phyloP scores from a whole-genome alignment of 2,888 invertebrate species.

The Ethmia dodecea region DNA sequence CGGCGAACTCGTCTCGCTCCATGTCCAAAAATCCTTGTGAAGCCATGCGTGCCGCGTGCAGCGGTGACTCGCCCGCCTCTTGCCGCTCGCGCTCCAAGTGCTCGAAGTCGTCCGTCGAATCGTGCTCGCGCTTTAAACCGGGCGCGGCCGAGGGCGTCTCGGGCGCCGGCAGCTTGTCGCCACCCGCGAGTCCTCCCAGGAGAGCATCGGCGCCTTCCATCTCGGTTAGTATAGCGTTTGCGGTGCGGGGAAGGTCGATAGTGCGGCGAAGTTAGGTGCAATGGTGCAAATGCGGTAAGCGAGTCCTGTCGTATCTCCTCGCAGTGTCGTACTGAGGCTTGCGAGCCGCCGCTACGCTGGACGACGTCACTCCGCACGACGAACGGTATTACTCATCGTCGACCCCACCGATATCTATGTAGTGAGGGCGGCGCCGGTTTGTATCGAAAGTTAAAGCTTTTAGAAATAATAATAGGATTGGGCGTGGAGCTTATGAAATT shows the following conservation, averaged over 20 bases:
- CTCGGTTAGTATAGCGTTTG: constrained; percentile 14
- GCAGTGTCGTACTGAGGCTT: constrained; percentile 56
- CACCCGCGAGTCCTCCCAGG: constrained; percentile 52
- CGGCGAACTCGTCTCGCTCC: constrained; percentile 47
- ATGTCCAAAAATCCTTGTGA: constrained; percentile 67
- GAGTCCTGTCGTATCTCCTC: constrained; percentile 59
- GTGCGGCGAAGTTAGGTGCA: constrained; percentile 37
- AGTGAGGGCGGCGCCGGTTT: constrained; percentile 32
- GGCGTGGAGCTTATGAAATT: too few relatives aligned
- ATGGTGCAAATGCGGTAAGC: constrained; percentile 50
- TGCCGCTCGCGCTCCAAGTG: constrained; percentile 79
- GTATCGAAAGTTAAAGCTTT: not conserved
- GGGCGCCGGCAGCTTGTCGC: constrained; percentile 36
- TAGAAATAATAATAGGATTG: too few relatives aligned
- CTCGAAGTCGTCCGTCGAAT: constrained; percentile 86
- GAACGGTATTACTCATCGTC: constrained; percentile 71
- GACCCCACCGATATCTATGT: constrained; percentile 29
- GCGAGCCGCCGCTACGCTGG: constrained; percentile 36
- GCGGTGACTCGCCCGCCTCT: constrained; percentile 46
- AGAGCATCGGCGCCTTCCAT: constrained; percentile 59
- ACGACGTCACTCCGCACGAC: constrained; percentile 66
- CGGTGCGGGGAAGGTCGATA: constrained; percentile 41
- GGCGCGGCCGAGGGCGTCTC: constrained; percentile 20
- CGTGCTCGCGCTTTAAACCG: constrained; percentile 78
- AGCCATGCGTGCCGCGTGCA: constrained; percentile 42